Evolutionary conservation across 2,797 vertebrate species (phyloP).

Genomic region (Falco rusticolus): DNA sequence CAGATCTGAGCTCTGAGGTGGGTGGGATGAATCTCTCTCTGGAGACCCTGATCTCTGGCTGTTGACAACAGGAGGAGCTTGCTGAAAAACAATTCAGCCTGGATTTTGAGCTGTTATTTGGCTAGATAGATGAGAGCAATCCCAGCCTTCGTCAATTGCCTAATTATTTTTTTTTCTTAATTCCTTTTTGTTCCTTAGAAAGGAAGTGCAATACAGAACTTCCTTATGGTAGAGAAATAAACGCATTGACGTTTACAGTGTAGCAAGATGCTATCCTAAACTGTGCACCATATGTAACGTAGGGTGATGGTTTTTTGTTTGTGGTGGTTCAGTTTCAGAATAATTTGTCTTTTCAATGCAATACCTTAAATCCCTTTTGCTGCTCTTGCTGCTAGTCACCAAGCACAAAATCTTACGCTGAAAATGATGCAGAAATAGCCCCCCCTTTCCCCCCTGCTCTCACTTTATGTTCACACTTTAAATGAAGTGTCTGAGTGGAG

Average conservation of each 20-base stretch:
- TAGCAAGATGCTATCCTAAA: background rate
- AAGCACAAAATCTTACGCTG: background rate
- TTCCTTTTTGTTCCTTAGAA: background rate
- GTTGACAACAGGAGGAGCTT: conserved; percentile 59
- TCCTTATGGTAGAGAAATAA: conserved; percentile 47
- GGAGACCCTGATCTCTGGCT: conserved; percentile 36
- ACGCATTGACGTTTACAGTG: background rate
- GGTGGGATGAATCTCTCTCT: conserved; percentile 50
- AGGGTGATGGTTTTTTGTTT: background rate
- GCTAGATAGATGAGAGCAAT: background rate
- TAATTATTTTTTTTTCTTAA: background rate
- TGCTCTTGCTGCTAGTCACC: conserved; percentile 24
- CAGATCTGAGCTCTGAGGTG: conserved; percentile 45
- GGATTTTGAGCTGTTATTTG: background rate
- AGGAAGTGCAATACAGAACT: background rate
- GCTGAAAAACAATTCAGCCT: background rate
- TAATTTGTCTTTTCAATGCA: background rate
- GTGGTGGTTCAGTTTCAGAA: background rate
- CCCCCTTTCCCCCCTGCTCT: background rate
- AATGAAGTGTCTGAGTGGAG: conserved; percentile 68
- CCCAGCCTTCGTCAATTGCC: background rate
- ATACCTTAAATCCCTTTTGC: background rate
- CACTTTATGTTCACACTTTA: conserved; percentile 68
- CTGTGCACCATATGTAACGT: background rate
- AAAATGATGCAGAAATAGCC: conserved; percentile 52